phyloP scores from a whole-genome alignment of 2,888 invertebrate genomes.

The Conchocele bisecta region DNA sequence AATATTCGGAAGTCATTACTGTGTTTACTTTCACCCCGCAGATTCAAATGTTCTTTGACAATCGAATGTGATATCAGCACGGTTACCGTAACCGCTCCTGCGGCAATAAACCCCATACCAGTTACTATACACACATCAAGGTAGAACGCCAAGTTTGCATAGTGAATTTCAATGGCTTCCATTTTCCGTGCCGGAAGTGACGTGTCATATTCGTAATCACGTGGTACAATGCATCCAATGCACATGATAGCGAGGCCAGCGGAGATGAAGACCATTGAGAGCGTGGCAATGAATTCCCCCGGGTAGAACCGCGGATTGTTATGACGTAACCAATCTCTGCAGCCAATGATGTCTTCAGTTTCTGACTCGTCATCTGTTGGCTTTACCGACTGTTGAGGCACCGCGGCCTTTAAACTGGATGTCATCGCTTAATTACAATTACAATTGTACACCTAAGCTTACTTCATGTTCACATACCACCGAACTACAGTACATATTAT shows the following conservation, averaged over 20 bases:
- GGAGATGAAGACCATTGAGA: slow-evolving; percentile 52
- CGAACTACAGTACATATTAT: too few species aligned
- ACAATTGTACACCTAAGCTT: too few species aligned
- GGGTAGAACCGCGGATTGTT: too few species aligned
- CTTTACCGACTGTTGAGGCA: too few species aligned
- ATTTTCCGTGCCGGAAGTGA: slow-evolving; percentile 68
- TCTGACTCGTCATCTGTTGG: too few species aligned
- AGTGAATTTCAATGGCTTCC: slow-evolving; percentile 69
- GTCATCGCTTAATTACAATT: too few species aligned
- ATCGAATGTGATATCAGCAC: slow-evolving; percentile 33
- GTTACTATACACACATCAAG: slow-evolving; percentile 65
- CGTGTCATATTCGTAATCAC: slow-evolving; percentile 65
- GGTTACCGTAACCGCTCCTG: slow-evolving; percentile 62
- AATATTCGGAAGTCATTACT: slow-evolving; percentile 20
- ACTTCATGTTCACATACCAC: too few species aligned
- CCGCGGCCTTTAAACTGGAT: too few species aligned
- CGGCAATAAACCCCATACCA: slow-evolving; percentile 67
- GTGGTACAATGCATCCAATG: slow-evolving; percentile 67
- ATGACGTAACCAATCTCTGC: too few species aligned
- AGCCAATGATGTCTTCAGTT: too few species aligned
- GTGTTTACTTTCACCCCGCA: slow-evolving; percentile 16
- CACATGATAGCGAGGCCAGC: slow-evolving; percentile 63
- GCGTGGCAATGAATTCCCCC: slow-evolving; percentile 45
- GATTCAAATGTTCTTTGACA: neutral
- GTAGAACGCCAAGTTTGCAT: slow-evolving; percentile 50